Conservation (phyloP, 2,113 vertebrate species). For the Monopterus albus region DNA sequence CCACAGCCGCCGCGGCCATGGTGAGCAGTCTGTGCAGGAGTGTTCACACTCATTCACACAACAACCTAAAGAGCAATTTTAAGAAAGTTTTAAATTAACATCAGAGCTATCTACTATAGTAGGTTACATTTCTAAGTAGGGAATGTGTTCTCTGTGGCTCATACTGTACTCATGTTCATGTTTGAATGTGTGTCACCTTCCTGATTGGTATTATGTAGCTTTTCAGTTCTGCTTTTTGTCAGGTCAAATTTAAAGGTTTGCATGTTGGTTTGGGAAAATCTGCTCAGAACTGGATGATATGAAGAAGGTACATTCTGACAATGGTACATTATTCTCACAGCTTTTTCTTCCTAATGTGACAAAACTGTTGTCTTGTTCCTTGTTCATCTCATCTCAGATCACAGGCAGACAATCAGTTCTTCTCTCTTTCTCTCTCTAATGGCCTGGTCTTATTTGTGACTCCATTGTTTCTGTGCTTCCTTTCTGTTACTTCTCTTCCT, state of each 20-base stretch:
- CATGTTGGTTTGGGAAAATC: constrained; percentile 44
- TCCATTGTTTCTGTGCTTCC: constrained; percentile 72
- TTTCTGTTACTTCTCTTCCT: constrained; percentile 71
- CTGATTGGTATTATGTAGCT: constrained; percentile 38
- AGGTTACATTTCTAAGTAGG: constrained; percentile 1
- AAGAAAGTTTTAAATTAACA: neutral
- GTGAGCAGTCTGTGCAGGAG: constrained; percentile 83
- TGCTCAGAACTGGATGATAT: constrained; percentile 44
- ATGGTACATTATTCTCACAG: constrained; percentile 2
- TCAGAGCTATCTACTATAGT: neutral
- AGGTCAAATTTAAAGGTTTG: constrained; percentile 39
- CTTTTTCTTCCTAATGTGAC: constrained; percentile 9
- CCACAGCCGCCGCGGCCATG: constrained; percentile 96
- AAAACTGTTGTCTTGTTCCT: constrained; percentile 50
- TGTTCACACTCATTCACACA: constrained; percentile 32
- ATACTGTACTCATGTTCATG: constrained; percentile 19
- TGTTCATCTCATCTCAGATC: constrained; percentile 55
- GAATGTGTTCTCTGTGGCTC: constrained; percentile 41
- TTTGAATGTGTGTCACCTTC: constrained; percentile 40
- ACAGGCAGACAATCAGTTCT: constrained; percentile 49
- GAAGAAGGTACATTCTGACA: constrained; percentile 57
- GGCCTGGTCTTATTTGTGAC: constrained; percentile 56
- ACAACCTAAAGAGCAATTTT: neutral
- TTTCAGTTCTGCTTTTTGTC: constrained; percentile 60
- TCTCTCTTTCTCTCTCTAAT: constrained; percentile 33